Base-by-base conservation (phyloP, 2,797 vertebrate species). In the Hoplostethus mediterraneus region DNA sequence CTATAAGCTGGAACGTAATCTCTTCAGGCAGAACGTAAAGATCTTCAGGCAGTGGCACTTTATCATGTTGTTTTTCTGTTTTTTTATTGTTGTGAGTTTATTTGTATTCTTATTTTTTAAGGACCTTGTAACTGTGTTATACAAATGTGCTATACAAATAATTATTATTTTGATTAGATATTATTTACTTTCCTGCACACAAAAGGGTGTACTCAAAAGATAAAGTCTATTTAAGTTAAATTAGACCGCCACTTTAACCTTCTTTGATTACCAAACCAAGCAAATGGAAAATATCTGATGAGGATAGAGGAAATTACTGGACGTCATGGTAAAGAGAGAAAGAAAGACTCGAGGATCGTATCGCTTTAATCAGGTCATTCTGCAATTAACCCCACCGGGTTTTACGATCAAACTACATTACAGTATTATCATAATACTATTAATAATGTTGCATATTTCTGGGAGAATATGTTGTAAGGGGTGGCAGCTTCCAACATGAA, bases 331-430 rank as follows among this genome's bases (percentile, higher is more conserved):
- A 48, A 75, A 75, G 59, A 65, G 38, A 56, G 73, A 56, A 61
- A 74, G 63, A 63, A 77, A 80, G 62, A 75, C 78, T 75, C 68
- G 61, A 72, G 44, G 61, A 84, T 74, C 1, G 28, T 82, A 81
- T 82, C 77, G 48, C 77, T 88, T 89, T 87, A 88, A 88, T 83
- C 83, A 77, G 85, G 87, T 85, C 87, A 91, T 88, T 87, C 90
- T 87, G 79, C 83, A 87, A 79, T 90, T 89, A 89, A 91, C 77
- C 86, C 73, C 67, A 76, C 44, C 64, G 72, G 73, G 63, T 78
- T 51, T 79, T 75, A 77, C 49, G 60, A 75, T 81, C 78, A 83
- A 57, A 71, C 25, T 21, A 45, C 44, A 51, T 30, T 45, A 21
- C 42, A 21, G 3, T 42, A 57, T 53, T 62, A 54, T 74, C 63